Percentiles rank a stretch among this genome's conserved stretches.
Evolutionary conservation across 2,888 invertebrate species (phyloP).

Genomic region (Cryptophagus acutangulus): DNA sequence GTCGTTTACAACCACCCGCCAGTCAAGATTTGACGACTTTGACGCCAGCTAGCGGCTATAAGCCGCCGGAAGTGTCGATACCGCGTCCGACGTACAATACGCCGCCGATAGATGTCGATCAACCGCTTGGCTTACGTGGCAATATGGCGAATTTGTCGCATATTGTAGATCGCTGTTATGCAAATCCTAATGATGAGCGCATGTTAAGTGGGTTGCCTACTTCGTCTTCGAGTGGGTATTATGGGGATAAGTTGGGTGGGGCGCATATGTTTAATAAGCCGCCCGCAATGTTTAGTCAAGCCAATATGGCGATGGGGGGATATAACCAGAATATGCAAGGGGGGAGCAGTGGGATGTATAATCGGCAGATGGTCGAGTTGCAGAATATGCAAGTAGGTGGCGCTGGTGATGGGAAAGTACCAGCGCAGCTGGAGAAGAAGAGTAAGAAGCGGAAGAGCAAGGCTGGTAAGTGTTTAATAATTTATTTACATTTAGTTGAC

Average conservation of each 20-base stretch:
- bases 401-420: slow-evolving; percentile 19
- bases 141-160: slow-evolving; percentile 57
- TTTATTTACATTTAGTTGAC: background rate
- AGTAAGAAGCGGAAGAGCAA: slow-evolving; percentile 37
- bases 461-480: slow-evolving; percentile 23
- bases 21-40: background rate
- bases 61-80: slow-evolving; percentile 32
- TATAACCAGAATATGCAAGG: slow-evolving; percentile 39
- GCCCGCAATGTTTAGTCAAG: slow-evolving; percentile 43
- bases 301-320: slow-evolving; percentile 37
- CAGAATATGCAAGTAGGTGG: slow-evolving; percentile 29
- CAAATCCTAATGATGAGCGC: slow-evolving; percentile 51
- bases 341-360: slow-evolving; percentile 34
- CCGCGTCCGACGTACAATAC: slow-evolving; percentile 36
- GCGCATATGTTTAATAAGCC: slow-evolving; percentile 42
- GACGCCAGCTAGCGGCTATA: slow-evolving; percentile 24
- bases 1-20: background rate
- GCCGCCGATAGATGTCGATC: slow-evolving; percentile 44
- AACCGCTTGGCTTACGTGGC: slow-evolving; percentile 46
- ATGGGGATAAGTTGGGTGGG: slow-evolving; percentile 40
- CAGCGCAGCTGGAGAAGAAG: slow-evolving; percentile 33
- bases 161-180: slow-evolving; percentile 53
- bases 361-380: slow-evolving; percentile 38
- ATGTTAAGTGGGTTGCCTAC: slow-evolving; percentile 52
- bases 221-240: slow-evolving; percentile 47